Evolutionary conservation across 2,888 invertebrate genomes (phyloP), one percentile per base, ranked within the genome.

Genomic region (Megaustenia siamemsis): DNA sequence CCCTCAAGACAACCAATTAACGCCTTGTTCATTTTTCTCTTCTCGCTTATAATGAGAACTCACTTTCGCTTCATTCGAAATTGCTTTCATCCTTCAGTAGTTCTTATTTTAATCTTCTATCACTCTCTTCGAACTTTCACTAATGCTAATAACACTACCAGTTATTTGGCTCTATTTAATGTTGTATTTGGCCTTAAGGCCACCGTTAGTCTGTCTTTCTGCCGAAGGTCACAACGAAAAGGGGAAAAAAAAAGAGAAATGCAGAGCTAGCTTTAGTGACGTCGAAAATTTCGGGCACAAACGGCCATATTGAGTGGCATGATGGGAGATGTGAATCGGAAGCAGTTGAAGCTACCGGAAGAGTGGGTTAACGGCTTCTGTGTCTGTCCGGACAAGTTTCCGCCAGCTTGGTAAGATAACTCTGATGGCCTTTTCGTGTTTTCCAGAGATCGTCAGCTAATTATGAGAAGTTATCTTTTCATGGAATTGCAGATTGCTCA

Each of bases 341-440:
- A 83, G 40, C 53, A 45, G 83, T 76, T 53, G 77, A 68, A 68
- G 53, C 75, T 38, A 75, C 83, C 83, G 83, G 83, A 83, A 83
- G 49, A 49, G 68, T 49, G 53, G 77, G 77, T 68, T 83, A 83
- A 77, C 83, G 77, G 68, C 83, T 53, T 68, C 77, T 77, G 77
- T 49, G 83, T n/a, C 68, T 76, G 73, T 43, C 35, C 49, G 4
- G 38, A 15, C n/a, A 49, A 49, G 40, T 38, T 40, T 24, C 53
- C 38, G 53, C 49, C 76, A 43, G 60, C 49, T 68, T 49, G 43
- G 66, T 66, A 45, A 77, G 83, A 83, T 83, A 83, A 83, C 83
- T 83, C 77, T 83, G 83, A 83, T 83, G 83, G 83, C 83, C 76
- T 83, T 83, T 83, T 77, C 83, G 83, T 83, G 83, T 83, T 83